Conservation (phyloP, 2,888 invertebrate genomes). For the Ophion ventricosus region DNA sequence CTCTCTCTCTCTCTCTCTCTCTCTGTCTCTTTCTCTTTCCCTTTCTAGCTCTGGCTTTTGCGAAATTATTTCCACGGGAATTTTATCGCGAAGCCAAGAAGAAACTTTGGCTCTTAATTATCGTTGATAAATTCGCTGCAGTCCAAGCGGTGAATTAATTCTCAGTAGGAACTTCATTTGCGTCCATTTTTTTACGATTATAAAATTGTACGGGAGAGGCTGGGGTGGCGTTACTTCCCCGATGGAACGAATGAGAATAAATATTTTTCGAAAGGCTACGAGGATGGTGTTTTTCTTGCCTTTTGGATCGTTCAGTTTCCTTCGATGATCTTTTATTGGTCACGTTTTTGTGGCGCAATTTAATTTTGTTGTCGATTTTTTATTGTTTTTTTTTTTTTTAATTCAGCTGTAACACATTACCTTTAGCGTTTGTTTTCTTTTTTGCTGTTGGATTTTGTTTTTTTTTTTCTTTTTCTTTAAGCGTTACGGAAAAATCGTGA, state of each 20-base stretch:
- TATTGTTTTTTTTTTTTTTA: no score
- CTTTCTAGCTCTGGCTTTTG: not conserved
- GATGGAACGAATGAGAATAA: slow-evolving; percentile 49
- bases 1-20: not conserved
- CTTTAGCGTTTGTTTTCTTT: no score
- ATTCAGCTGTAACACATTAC: no score
- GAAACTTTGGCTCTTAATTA: slow-evolving; percentile 34
- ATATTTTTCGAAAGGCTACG: slow-evolving; percentile 59
- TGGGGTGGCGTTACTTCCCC: slow-evolving; percentile 32
- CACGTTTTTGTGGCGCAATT: not conserved
- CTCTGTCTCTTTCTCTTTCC: no score
- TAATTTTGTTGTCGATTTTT: no score
- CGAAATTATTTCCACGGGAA: slow-evolving; percentile 32
- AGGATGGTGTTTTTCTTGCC: not conserved
- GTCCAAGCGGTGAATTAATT: slow-evolving; percentile 5
- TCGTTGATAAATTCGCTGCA: not conserved
- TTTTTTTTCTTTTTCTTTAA: no score
- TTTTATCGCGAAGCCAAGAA: slow-evolving; percentile 24
- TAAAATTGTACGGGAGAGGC: slow-evolving; percentile 32
- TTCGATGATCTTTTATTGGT: not conserved
- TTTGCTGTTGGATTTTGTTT: no score
- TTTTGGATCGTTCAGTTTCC: not conserved
- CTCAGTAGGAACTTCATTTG: slow-evolving; percentile 30
- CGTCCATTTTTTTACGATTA: slow-evolving; percentile 48
- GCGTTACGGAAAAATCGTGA: not conserved